These are phyloP conservation scores for Tenthredo distinguenda DNA, from an alignment of 2,888 invertebrate genomes.

Conservation along the genomic window DNA sequence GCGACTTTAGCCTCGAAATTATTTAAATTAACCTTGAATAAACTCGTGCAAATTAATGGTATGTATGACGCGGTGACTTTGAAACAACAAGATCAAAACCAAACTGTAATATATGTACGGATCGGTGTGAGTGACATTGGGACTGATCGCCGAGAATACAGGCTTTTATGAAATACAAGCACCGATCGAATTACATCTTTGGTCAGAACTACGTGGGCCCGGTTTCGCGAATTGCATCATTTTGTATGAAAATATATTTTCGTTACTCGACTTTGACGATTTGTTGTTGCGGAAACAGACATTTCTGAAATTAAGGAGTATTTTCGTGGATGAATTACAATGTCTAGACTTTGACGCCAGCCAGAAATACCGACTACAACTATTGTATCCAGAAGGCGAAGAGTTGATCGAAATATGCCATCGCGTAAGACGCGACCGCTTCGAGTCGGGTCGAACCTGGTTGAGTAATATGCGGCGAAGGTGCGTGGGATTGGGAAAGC, in stretches of 20 bases:
- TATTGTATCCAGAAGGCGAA: conserved; percentile 26
- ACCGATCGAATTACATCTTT: neutral
- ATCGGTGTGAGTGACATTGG: conserved; percentile 16
- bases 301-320: neutral
- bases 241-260: neutral
- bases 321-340: neutral
- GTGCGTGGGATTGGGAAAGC: conserved; percentile 68
- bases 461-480: conserved; percentile 50
- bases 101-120: neutral
- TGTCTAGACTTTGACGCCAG: neutral
- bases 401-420: conserved; percentile 35
- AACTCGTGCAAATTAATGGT: neutral
- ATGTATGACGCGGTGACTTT: conserved; percentile 9
- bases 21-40: conserved; percentile 40
- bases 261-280: neutral
- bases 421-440: conserved; percentile 22
- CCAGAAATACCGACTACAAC: neutral
- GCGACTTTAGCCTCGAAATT: conserved; percentile 44
- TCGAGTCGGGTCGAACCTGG: conserved; percentile 28
- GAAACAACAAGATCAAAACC: conserved; percentile 31
- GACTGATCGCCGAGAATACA: neutral
- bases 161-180: neutral
- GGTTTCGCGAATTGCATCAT: neutral
- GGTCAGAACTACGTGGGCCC: neutral
- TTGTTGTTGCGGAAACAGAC: neutral